Evolutionary conservation across 2,888 invertebrate genomes (phyloP), one percentile per base, ranked within the genome.

Genomic region (Chymomyza caudatula): DNA sequence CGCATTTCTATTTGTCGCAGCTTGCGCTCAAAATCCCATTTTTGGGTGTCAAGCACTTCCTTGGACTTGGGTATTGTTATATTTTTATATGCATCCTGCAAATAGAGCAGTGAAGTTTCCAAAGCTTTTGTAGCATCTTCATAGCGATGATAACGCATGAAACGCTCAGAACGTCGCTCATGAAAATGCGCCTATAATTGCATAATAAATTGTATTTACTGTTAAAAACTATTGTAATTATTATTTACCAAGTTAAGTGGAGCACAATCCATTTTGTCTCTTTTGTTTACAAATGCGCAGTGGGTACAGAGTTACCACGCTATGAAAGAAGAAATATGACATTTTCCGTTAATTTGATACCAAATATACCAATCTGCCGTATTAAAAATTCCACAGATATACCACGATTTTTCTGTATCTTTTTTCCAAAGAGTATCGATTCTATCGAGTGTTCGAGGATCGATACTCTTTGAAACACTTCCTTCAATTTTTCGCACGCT

Each of bases 41-140:
- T 87, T 13, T 89, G 80, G 0, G 89, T 88, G 61, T 89, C 78
- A 2, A 90, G 74, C 11, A 89, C 86, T 59, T 88, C 85, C 13
- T 83, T 76, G 0, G 89, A 88, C 62, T 88, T 87, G 0, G 85
- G 77, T 6, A 87, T 74, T n/a, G 77, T 63, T 0, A 87, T 82
- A 4, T 77, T 81, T 69, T 89, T 89, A 47, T 88, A 86, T 0
- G 90, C 90, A 63, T 90, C 88, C 59, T 88, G 87, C 3, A 89
- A 64, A 60, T 89, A 90, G 0, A 87, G 72, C 19, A 90, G 29
- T 0, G 90, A 87, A 0, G 87, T 88, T 69, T 90, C 85, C 53
- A 90, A 70, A 1, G 90, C 90, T 53, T 89, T 88, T 2, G 85
- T 82, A 2, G 90, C 90, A 25, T 90, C 90, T 29, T 90, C 89